A percentile compares a stretch with the other conserved stretches of the same genome.
Conservation (phyloP, 2,113 vertebrate genomes). For the Anseranas semipalmata region DNA sequence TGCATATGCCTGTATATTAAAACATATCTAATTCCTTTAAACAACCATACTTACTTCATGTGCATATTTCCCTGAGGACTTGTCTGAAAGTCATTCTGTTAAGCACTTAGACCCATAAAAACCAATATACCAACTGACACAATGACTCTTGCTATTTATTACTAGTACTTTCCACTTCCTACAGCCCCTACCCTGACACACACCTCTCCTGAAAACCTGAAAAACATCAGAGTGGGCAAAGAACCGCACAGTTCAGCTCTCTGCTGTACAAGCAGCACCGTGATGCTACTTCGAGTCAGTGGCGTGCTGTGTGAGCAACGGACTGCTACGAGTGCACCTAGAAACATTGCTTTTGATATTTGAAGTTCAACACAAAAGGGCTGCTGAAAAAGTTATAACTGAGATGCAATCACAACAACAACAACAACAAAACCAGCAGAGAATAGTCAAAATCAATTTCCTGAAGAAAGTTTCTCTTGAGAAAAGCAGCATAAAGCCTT, state of each 20-base stretch:
- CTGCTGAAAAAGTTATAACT: not conserved
- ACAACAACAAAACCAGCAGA: not conserved
- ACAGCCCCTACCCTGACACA: not conserved
- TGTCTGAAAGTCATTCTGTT: not conserved
- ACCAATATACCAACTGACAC: not conserved
- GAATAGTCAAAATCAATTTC: not conserved
- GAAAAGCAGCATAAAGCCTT: not conserved
- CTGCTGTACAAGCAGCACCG: not conserved
- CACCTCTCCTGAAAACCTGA: not conserved
- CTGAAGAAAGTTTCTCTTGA: not conserved
- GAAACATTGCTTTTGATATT: not conserved
- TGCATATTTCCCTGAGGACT: not conserved
- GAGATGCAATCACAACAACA: not conserved
- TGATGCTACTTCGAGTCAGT: not conserved
- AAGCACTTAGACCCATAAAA: not conserved
- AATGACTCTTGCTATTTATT: not conserved
- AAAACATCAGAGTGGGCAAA: not conserved
- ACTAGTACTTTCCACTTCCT: not conserved
- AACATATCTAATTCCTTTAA: not conserved
- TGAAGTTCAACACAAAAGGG: not conserved
- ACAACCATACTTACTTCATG: not conserved
- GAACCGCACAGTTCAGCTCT: fast-evolving
- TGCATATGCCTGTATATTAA: not conserved
- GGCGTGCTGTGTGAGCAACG: not conserved
- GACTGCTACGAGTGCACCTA: not conserved